phyloP scores from a whole-genome alignment of 2,888 invertebrate species.

The Hypsopygia costalis region DNA sequence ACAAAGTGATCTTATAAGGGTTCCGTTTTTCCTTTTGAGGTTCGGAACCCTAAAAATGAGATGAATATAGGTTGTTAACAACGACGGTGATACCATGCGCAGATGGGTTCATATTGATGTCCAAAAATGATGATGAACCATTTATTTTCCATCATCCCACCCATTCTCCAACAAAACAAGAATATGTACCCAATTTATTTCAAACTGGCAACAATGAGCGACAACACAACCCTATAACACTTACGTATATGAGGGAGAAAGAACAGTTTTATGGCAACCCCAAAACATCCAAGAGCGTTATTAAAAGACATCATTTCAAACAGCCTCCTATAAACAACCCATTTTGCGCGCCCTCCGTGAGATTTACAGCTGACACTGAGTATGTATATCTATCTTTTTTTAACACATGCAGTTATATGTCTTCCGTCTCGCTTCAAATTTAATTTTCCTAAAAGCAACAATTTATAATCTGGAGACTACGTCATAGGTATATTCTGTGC shows the following conservation, averaged over 20 bases:
- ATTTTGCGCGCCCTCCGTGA: slow-evolving; percentile 36
- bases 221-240: neutral
- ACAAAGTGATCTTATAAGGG: too few relatives aligned
- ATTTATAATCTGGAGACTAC: slow-evolving; percentile 30
- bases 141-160: too few relatives aligned
- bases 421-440: slow-evolving; percentile 28
- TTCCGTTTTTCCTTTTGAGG: too few relatives aligned
- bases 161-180: neutral
- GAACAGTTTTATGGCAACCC: slow-evolving; percentile 22
- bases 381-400: slow-evolving; percentile 8
- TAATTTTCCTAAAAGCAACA: slow-evolving; percentile 40
- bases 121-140: too few relatives aligned
- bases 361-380: slow-evolving; percentile 23
- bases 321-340: slow-evolving; percentile 54
- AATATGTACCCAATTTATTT: neutral
- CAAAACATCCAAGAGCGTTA: slow-evolving; percentile 28
- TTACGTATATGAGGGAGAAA: neutral
- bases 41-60: too few relatives aligned
- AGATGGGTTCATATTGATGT: too few relatives aligned
- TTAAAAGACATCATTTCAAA: slow-evolving; percentile 56
- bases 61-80: too few relatives aligned
- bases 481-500: slow-evolving; percentile 10
- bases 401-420: neutral
- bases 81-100: too few relatives aligned
- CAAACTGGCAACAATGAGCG: neutral